Percentiles rank a stretch among this genome's conserved stretches.
These are phyloP conservation scores for Sciurus niger DNA, from an alignment of 2,113 vertebrate species.

Conservation along the genomic window DNA sequence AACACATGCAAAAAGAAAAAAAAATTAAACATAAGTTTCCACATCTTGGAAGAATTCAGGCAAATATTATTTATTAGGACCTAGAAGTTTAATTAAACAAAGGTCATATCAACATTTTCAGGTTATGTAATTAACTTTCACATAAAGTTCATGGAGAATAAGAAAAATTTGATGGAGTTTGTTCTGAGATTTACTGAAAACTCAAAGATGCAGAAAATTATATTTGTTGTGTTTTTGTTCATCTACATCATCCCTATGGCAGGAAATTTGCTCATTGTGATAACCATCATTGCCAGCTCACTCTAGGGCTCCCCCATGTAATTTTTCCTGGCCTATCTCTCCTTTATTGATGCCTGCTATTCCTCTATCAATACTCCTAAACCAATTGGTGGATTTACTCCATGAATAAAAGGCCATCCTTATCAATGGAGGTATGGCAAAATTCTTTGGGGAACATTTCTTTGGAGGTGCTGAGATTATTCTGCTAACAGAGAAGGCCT, in stretches of 20 bases:
- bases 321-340: constrained; percentile 80
- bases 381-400: constrained; percentile 76
- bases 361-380: constrained; percentile 81
- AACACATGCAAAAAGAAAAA: too few species aligned
- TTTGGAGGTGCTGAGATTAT: constrained; percentile 77
- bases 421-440: constrained; percentile 76
- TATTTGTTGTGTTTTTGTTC: constrained; percentile 78
- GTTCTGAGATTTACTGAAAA: constrained; percentile 79
- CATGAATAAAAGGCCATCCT: constrained; percentile 69
- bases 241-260: constrained; percentile 76
- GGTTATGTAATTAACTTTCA: too few species aligned
- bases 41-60: too few species aligned
- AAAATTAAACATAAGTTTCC: too few species aligned
- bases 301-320: constrained; percentile 77
- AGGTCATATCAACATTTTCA: too few species aligned
- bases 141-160: constrained; percentile 19
- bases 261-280: constrained; percentile 64
- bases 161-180: constrained; percentile 77
- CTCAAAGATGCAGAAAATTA: constrained; percentile 56
- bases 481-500: constrained; percentile 85
- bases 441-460: constrained; percentile 77
- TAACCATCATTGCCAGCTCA: constrained; percentile 66
- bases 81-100: too few species aligned
- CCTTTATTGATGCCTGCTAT: constrained; percentile 81
- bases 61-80: too few species aligned